Conservation (phyloP, 2,113 vertebrate genomes). For the Aptenodytes patagonicus region DNA sequence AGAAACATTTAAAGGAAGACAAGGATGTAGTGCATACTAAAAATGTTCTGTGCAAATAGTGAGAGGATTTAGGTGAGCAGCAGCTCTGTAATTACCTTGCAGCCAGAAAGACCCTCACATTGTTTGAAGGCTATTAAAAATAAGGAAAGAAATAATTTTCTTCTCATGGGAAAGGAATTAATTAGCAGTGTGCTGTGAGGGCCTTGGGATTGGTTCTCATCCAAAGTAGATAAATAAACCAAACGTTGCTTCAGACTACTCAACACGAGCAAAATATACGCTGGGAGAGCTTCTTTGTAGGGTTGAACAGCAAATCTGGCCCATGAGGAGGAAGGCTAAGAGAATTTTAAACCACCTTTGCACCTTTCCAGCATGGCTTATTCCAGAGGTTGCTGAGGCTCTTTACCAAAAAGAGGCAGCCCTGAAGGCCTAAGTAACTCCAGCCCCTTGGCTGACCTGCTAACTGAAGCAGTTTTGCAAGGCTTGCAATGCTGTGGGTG, state of each 20-base stretch:
- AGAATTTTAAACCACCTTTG: not conserved
- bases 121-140: slow-evolving; percentile 43
- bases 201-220: slow-evolving; percentile 19
- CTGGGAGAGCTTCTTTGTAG: not conserved
- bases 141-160: slow-evolving; percentile 31
- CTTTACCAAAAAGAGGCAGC: not conserved
- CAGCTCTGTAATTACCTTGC: slow-evolving; percentile 55
- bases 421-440: not conserved
- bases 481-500: not conserved
- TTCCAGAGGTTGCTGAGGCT: not conserved
- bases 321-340: not conserved
- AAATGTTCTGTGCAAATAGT: not conserved
- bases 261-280: rapidly evolving
- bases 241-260: not conserved
- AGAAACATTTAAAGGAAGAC: slow-evolving; percentile 6
- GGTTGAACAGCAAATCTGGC: not conserved
- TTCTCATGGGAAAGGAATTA: slow-evolving; percentile 42
- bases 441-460: not conserved
- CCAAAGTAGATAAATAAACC: slow-evolving; percentile 38
- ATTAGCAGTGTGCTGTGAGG: slow-evolving; percentile 18
- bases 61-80: slow-evolving; percentile 39
- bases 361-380: not conserved
- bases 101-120: slow-evolving; percentile 26
- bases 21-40: slow-evolving; percentile 17
- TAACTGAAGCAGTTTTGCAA: not conserved